Evolutionary conservation across 2,888 invertebrate genomes (phyloP).

Genomic region (Phrixothrix hirtus): DNA sequence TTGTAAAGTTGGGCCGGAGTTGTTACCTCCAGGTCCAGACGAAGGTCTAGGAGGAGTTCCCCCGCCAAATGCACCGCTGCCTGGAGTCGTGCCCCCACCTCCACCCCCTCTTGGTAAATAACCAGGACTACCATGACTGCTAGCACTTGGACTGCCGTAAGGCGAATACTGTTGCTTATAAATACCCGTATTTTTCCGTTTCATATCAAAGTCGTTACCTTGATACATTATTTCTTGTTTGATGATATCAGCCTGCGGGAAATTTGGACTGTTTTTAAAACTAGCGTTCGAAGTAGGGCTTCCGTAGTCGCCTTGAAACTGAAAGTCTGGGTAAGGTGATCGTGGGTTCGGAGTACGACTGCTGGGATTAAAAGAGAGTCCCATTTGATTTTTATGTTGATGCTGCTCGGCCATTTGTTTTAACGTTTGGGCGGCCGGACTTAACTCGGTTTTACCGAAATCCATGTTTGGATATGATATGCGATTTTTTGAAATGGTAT

Average conservation of each 20-base stretch:
- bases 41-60: slow-evolving; percentile 60
- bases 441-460: slow-evolving; percentile 65
- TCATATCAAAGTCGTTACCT: slow-evolving; percentile 55
- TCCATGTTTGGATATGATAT: slow-evolving; percentile 52
- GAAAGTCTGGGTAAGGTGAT: slow-evolving; percentile 67
- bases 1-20: slow-evolving; percentile 66
- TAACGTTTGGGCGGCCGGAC: slow-evolving; percentile 91
- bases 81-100: slow-evolving; percentile 38
- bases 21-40: slow-evolving; percentile 54
- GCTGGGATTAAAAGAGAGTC: slow-evolving; percentile 61
- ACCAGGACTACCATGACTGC: slow-evolving; percentile 62
- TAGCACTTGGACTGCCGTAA: slow-evolving; percentile 67
- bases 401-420: slow-evolving; percentile 98
- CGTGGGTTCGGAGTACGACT: slow-evolving; percentile 54
- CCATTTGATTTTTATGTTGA: slow-evolving; percentile 80
- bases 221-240: slow-evolving; percentile 61
- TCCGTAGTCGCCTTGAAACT: slow-evolving; percentile 60
- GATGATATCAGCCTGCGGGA: slow-evolving; percentile 59
- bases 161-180: slow-evolving; percentile 69
- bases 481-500: slow-evolving; percentile 32
- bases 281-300: slow-evolving; percentile 55
- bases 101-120: slow-evolving; percentile 47
- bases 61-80: slow-evolving; percentile 41
- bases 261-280: slow-evolving; percentile 54
- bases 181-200: slow-evolving; percentile 54